Evolutionary conservation across 2,888 invertebrate genomes (phyloP).

Genomic region (Troides helena): DNA sequence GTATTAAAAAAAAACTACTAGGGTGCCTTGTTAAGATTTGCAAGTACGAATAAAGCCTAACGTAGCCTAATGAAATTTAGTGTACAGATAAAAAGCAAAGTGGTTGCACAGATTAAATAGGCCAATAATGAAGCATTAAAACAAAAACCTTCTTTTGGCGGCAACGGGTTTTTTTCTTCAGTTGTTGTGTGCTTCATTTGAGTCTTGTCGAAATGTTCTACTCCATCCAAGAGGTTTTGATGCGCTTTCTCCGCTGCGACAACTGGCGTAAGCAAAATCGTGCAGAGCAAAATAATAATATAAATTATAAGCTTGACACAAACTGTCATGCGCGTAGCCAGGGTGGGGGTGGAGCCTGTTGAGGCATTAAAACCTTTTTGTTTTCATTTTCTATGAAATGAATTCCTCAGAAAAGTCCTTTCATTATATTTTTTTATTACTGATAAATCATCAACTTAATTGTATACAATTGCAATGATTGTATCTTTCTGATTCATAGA

Average conservation of each 20-base stretch:
- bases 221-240: conserved; percentile 85
- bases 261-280: conserved; percentile 79
- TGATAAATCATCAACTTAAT: too few relatives aligned
- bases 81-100: conserved; percentile 8
- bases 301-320: conserved; percentile 37
- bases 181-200: conserved; percentile 87
- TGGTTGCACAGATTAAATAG: conserved; percentile 35
- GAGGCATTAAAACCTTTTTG: too few relatives aligned
- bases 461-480: too few relatives aligned
- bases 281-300: conserved; percentile 56
- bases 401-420: too few relatives aligned
- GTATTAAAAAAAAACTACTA: too few relatives aligned
- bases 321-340: conserved; percentile 23
- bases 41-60: too few relatives aligned
- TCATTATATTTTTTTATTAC: too few relatives aligned
- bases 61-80: too few relatives aligned
- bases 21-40: too few relatives aligned
- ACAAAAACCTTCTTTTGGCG: conserved; percentile 84
- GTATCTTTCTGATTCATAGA: too few relatives aligned
- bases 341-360: background rate
- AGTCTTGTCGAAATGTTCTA: conserved; percentile 86
- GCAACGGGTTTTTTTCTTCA: conserved; percentile 87
- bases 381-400: too few relatives aligned
- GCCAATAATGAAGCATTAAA: conserved; percentile 46
- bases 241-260: conserved; percentile 87